phyloP scores from a whole-genome alignment of 2,797 vertebrate species.

The Acipenser oxyrinchus region DNA sequence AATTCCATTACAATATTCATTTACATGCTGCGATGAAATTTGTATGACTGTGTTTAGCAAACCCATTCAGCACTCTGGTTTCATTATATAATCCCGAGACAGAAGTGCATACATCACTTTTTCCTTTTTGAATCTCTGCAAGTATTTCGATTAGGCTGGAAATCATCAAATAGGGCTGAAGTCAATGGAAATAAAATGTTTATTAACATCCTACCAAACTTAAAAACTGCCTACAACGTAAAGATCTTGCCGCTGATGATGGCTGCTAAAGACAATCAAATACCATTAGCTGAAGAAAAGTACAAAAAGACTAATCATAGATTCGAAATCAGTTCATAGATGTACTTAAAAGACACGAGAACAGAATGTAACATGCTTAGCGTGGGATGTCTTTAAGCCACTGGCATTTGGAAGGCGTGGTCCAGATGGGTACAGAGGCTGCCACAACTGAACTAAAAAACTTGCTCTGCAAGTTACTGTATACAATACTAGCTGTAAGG shows the following conservation, averaged over 20 bases:
- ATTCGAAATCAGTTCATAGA: not conserved
- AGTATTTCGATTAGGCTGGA: constrained; percentile 36
- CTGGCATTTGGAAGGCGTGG: not conserved
- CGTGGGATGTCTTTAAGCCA: not conserved
- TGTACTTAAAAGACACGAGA: constrained; percentile 12
- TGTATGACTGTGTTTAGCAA: constrained; percentile 69
- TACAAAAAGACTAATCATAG: not conserved
- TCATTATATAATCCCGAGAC: constrained; percentile 48
- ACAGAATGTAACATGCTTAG: not conserved
- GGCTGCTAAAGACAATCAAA: not conserved
- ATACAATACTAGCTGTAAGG: constrained; percentile 41
- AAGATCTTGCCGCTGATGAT: no score
- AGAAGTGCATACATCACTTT: constrained; percentile 1
- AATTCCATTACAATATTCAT: constrained; percentile 59
- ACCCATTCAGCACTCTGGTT: constrained; percentile 43
- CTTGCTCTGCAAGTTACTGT: constrained; percentile 11
- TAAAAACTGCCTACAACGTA: not conserved
- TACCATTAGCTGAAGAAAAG: not conserved
- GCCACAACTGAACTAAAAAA: not conserved
- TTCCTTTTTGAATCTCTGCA: constrained; percentile 34
- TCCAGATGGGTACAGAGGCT: not conserved
- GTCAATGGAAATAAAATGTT: constrained; percentile 1
- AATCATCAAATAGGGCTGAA: constrained; percentile 34
- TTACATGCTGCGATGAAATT: constrained; percentile 73
- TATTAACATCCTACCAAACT: not conserved